Evolutionary conservation across 2,113 vertebrate species (phyloP).

Genomic region (Nothocercus julius): DNA sequence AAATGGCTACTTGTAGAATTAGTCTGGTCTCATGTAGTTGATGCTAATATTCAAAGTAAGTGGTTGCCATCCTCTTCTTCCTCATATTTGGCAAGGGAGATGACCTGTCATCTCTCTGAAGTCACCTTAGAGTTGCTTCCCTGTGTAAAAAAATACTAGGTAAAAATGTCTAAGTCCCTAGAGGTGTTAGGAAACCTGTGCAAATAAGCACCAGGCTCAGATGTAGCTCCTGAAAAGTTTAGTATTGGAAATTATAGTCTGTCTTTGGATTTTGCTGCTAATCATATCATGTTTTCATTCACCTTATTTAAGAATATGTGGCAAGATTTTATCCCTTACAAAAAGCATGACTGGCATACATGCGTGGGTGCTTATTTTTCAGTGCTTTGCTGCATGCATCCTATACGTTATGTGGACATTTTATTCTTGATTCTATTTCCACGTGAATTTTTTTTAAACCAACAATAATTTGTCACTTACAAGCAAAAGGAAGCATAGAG

Average conservation of each 20-base stretch:
- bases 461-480: background rate
- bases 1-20: background rate
- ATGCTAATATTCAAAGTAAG: background rate
- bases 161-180: background rate
- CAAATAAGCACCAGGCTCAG: background rate
- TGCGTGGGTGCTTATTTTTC: background rate
- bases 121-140: background rate
- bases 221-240: background rate
- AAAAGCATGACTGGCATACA: background rate
- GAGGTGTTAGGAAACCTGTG: background rate
- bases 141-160: accelerated
- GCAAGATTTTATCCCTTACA: slow-evolving; percentile 5
- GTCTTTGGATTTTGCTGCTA: slow-evolving; percentile 49
- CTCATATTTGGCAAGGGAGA: background rate
- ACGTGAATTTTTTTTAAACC: background rate
- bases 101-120: background rate
- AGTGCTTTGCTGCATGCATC: background rate
- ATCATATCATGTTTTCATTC: slow-evolving; percentile 46
- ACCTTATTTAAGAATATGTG: slow-evolving; percentile 57
- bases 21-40: background rate
- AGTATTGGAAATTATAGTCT: slow-evolving; percentile 28
- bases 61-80: background rate
- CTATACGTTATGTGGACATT: background rate
- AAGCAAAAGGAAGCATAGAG: background rate
- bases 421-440: background rate